Percentiles rank a stretch among this genome's conserved stretches.
phyloP scores from a whole-genome alignment of 2,888 invertebrate species.

The Tipula helvola region DNA sequence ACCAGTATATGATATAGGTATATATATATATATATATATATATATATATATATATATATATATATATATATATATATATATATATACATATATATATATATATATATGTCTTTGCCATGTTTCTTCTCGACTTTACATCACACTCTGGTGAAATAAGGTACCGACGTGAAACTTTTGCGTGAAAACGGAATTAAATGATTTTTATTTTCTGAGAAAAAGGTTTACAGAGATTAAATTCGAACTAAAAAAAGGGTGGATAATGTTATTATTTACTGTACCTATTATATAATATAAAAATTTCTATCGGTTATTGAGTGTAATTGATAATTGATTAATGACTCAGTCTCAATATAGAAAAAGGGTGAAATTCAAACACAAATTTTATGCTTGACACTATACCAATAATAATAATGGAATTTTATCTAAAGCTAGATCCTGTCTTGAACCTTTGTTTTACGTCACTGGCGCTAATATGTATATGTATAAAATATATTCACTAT shows the following conservation, averaged over 20 bases:
- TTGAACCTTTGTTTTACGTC: not conserved
- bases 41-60: no score
- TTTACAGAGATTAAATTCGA: not conserved
- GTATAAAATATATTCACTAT: not conserved
- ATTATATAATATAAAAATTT: not conserved
- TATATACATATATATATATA: not conserved
- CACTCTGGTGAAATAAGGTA: not conserved
- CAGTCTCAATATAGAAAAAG: not conserved
- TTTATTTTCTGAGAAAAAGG: not conserved
- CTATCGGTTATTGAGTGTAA: not conserved
- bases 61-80: no score
- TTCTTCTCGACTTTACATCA: not conserved
- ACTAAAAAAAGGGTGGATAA: not conserved
- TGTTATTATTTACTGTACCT: not conserved
- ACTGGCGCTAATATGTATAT: not conserved
- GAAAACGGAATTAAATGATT: not conserved
- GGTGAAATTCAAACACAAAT: not conserved
- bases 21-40: not conserved
- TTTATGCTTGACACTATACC: not conserved
- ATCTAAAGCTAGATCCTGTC: not conserved
- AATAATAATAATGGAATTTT: not conserved
- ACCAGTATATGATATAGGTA: not conserved
- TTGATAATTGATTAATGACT: not conserved
- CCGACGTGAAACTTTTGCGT: not conserved
- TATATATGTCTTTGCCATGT: not conserved